phyloP scores from a whole-genome alignment of 2,888 invertebrate genomes.

The Coleophora flavipennella region DNA sequence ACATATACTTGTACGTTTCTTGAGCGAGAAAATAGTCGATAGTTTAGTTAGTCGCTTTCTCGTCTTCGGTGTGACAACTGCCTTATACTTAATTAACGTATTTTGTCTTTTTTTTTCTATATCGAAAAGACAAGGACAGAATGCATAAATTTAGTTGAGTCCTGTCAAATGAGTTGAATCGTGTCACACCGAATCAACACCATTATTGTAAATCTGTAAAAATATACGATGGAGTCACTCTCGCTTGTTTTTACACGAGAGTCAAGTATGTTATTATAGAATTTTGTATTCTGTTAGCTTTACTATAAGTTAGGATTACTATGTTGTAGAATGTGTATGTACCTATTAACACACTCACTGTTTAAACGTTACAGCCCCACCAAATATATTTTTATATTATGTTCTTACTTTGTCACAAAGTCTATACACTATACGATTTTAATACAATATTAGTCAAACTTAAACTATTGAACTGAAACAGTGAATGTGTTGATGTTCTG shows the following conservation, averaged over 20 bases:
- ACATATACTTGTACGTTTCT: too few relatives aligned
- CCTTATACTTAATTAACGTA: too few relatives aligned
- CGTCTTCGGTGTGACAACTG: too few relatives aligned
- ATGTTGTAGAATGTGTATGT: slow-evolving; percentile 53
- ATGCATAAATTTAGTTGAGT: too few relatives aligned
- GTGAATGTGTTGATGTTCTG: slow-evolving; percentile 69
- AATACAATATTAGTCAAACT: slow-evolving; percentile 10
- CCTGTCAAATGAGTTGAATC: too few relatives aligned
- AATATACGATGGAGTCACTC: slow-evolving; percentile 5
- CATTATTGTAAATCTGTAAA: slow-evolving; percentile 22
- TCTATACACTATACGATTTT: slow-evolving; percentile 1
- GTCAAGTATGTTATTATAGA: slow-evolving; percentile 23
- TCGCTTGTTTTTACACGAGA: slow-evolving; percentile 5
- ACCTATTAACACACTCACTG: slow-evolving; percentile 72
- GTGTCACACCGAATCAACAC: too few relatives aligned
- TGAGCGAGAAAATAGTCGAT: too few relatives aligned
- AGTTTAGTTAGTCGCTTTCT: too few relatives aligned
- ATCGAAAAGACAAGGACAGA: too few relatives aligned
- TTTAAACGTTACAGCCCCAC: slow-evolving; percentile 58
- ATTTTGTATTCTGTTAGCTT: slow-evolving; percentile 61
- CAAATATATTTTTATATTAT: slow-evolving; percentile 42
- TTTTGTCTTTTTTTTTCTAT: too few relatives aligned
- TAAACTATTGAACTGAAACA: slow-evolving; percentile 37
- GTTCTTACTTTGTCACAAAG: too few relatives aligned
- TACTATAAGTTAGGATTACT: slow-evolving; percentile 39